Evolutionary conservation across 2,797 vertebrate genomes (phyloP), one percentile per base, ranked within the genome.

Genomic region (Pangasius sanitwongsei): DNA sequence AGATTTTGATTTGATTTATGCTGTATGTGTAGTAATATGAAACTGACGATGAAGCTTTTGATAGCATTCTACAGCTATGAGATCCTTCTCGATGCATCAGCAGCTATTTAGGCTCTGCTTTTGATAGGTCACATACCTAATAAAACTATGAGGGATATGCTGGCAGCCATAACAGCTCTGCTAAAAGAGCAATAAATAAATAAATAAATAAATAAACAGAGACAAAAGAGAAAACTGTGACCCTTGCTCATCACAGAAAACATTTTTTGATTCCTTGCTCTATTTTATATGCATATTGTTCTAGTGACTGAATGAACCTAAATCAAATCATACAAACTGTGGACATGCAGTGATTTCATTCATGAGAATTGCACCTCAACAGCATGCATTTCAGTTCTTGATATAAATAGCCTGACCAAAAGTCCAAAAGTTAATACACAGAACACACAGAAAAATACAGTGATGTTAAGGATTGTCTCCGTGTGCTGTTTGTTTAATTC

Each of bases 81-180:
- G 88, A 88, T 90, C 69, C 88, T 86, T 61, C 70, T 90, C 50
- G 89, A 50, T 89, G 83, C 55, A 63, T 88, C 90, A 91, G 67
- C 48, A 72, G 61, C 87, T 48, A 78, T 89, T 53, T 63, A 83
- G 87, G 86, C 63, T 75, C 80, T 78, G 84, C 86, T 41, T 88
- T 86, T 87, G 89, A 85, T 92, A 93, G 92, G 92, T 94, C 92
- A 93, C 77, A 91, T 93, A 92, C 37, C 67, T 91, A 53, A 65
- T 83, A 91, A 75, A 94, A 91, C 86, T 83, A 78, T 91, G 85
- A 61, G 44, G 28, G 77, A 83, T 83, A 81, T 83, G n/a, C 57
- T 67, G 75, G n/a, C 67, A 78, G 70, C 50, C 23, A 61, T 86
- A 74, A 85, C 28, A 50, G 57, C 80, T 81, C 41, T 48, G 34